Evolutionary conservation across 2,888 invertebrate genomes (phyloP).

Genomic region (Apeira syringaria): DNA sequence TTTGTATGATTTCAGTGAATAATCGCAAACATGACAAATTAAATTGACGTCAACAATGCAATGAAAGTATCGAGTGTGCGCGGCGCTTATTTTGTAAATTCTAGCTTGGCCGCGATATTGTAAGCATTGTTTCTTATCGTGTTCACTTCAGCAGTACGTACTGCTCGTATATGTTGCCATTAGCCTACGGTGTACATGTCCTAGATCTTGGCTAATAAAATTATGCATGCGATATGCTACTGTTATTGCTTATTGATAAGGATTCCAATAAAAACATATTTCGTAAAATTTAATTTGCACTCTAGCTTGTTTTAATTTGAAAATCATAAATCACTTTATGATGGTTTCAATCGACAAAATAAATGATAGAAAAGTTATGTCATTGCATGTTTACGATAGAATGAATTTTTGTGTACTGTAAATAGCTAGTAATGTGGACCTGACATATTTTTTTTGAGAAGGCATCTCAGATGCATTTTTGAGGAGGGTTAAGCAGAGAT

Average conservation of each 20-base stretch:
- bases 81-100: constrained; percentile 37
- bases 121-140: constrained; percentile 67
- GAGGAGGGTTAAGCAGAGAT: no score
- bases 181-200: constrained; percentile 61
- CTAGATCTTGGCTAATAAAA: constrained; percentile 58
- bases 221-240: constrained; percentile 22
- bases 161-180: constrained; percentile 36
- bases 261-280: constrained; percentile 10
- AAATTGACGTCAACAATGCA: no score
- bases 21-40: no score
- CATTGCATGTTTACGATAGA: no score
- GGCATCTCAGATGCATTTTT: no score
- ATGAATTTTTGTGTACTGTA: no score
- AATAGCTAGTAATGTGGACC: no score
- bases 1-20: no score
- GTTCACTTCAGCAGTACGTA: constrained; percentile 48
- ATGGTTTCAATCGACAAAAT: no score
- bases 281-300: constrained; percentile 4
- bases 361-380: no score
- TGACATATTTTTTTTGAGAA: no score
- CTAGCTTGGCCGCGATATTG: constrained; percentile 55
- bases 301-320: neutral
- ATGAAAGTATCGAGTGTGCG: neutral
- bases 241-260: constrained; percentile 23
- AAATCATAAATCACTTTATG: neutral